These are phyloP conservation scores for Esperia sulphurella DNA, from an alignment of 2,888 invertebrate species.

Conservation along the genomic window DNA sequence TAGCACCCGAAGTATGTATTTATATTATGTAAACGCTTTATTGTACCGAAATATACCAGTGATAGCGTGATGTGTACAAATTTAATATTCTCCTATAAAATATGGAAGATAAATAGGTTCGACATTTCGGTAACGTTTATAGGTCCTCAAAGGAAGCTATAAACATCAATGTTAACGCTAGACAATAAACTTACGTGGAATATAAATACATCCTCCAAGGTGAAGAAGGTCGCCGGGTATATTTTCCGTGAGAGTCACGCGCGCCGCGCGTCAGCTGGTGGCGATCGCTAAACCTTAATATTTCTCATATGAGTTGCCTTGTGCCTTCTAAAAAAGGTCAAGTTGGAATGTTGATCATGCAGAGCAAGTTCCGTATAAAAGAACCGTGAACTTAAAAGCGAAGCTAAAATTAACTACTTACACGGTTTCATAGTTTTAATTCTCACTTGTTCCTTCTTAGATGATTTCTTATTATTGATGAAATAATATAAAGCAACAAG, in stretches of 20 bases:
- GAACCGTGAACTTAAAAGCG: no score
- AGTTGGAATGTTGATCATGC: slow-evolving; percentile 24
- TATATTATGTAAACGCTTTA: no score
- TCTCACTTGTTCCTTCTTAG: no score
- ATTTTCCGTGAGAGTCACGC: slow-evolving; percentile 52
- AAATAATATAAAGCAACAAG: no score
- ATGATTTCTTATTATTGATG: no score
- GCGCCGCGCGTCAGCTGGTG: slow-evolving; percentile 59
- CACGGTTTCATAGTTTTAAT: neutral
- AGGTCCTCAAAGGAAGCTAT: slow-evolving; percentile 5
- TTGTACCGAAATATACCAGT: no score
- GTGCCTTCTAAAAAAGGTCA: slow-evolving; percentile 37
- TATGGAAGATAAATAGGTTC: slow-evolving; percentile 2
- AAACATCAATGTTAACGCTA: slow-evolving; percentile 15
- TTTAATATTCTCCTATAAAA: slow-evolving; percentile 7
- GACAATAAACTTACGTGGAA: slow-evolving; percentile 12
- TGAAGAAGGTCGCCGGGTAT: slow-evolving; percentile 42
- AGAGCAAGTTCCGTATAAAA: slow-evolving; percentile 28
- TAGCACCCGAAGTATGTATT: no score
- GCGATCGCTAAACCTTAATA: slow-evolving; percentile 67
- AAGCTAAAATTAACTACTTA: neutral
- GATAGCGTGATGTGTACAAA: neutral
- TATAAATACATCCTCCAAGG: slow-evolving; percentile 25
- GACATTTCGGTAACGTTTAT: slow-evolving; percentile 4
- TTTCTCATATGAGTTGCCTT: slow-evolving; percentile 57